Conservation (phyloP, 1,140 invertebrate species). For the Battus philenor region DNA sequence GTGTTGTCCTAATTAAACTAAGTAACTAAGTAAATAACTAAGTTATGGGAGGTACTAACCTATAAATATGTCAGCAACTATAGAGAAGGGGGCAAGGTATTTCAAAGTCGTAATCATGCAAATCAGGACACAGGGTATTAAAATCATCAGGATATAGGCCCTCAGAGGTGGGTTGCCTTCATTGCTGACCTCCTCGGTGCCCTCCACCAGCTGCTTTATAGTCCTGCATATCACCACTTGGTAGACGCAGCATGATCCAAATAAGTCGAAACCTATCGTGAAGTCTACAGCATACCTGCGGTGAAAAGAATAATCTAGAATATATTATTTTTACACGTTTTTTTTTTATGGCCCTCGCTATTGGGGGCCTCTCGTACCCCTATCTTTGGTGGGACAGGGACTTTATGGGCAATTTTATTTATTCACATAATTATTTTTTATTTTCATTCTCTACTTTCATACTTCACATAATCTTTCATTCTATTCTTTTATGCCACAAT, state of each 20-base stretch:
- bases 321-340: too few relatives aligned
- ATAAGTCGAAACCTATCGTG: conserved; percentile 27
- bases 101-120: conserved; percentile 43
- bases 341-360: too few relatives aligned
- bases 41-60: conserved; percentile 24
- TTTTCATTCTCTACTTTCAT: too few relatives aligned
- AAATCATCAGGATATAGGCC: conserved; percentile 24
- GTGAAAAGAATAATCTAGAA: too few relatives aligned
- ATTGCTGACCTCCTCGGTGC: conserved; percentile 14
- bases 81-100: conserved; percentile 35
- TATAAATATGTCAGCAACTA: conserved; percentile 32
- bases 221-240: conserved; percentile 35
- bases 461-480: too few relatives aligned
- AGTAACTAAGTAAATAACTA: too few relatives aligned
- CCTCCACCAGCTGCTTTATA: conserved; percentile 34
- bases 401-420: too few relatives aligned
- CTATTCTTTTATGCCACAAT: too few relatives aligned
- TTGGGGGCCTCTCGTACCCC: too few relatives aligned
- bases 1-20: too few relatives aligned
- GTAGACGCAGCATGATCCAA: conserved; percentile 40
- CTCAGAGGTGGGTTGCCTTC: conserved; percentile 21
- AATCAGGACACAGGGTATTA: conserved; percentile 31
- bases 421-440: too few relatives aligned
- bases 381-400: too few relatives aligned
- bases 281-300: conserved; percentile 34